These are phyloP conservation scores for Campylorhamphus procurvoides DNA, from an alignment of 2,113 vertebrate genomes.

Conservation along the genomic window DNA sequence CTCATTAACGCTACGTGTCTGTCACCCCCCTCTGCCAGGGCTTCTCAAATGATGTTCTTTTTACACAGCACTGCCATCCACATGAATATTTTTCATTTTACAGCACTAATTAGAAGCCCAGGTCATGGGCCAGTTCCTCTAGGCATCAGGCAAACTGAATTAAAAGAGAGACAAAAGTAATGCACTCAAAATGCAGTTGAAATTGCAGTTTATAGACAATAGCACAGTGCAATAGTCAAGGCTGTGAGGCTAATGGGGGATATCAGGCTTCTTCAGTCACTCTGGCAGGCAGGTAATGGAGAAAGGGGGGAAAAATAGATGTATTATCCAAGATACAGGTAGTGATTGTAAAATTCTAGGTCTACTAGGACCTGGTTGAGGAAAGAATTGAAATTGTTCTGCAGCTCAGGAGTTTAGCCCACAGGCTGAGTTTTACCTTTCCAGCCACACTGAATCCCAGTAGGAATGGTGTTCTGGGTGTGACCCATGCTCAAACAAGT, in stretches of 20 bases:
- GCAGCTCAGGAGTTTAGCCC: not conserved
- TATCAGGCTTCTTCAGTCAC: not conserved
- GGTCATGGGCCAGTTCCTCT: not conserved
- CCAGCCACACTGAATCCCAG: not conserved
- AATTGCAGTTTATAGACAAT: not conserved
- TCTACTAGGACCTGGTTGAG: not conserved
- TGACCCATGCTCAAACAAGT: not conserved
- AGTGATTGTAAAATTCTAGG: not conserved
- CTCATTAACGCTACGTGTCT: rapidly evolving
- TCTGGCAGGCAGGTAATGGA: not conserved
- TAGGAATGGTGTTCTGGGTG: not conserved
- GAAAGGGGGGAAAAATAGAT: not conserved
- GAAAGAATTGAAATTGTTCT: not conserved
- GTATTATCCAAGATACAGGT: not conserved
- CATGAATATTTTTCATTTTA: not conserved
- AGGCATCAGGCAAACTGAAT: not conserved
- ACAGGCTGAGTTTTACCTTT: not conserved
- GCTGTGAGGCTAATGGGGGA: not conserved
- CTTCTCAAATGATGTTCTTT: rapidly evolving
- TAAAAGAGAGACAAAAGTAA: not conserved
- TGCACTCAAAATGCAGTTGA: not conserved
- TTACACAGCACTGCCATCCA: not conserved
- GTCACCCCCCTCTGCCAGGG: not conserved
- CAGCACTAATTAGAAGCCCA: not conserved
- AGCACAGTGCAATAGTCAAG: not conserved